Evolutionary conservation across 2,888 invertebrate genomes (phyloP).

Genomic region (Patella depressa): DNA sequence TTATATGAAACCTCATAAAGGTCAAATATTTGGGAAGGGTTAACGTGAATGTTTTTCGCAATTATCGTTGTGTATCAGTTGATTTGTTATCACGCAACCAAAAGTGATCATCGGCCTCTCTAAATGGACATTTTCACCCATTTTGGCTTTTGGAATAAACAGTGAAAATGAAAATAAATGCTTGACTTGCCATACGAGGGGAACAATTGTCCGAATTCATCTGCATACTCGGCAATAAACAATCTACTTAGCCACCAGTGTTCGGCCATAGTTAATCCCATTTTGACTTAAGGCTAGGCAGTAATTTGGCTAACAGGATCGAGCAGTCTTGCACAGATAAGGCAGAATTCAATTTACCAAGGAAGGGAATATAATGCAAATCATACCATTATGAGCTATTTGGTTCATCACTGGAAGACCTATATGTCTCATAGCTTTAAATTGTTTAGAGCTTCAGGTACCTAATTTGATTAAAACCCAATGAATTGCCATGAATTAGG

Average conservation of each 20-base stretch:
- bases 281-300: conserved; percentile 17
- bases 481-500: conserved; percentile 6
- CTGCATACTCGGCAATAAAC: conserved; percentile 11
- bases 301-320: conserved; percentile 26
- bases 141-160: background rate
- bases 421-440: background rate
- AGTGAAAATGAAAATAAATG: conserved; percentile 3
- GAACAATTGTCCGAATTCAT: background rate
- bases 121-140: conserved; percentile 1
- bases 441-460: conserved; percentile 1
- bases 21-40: background rate
- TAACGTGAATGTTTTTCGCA: background rate
- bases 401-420: conserved; percentile 18
- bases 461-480: conserved; percentile 2
- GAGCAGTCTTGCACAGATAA: conserved; percentile 19
- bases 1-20: conserved; percentile 8
- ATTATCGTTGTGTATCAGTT: too few relatives aligned
- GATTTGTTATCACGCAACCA: too few relatives aligned
- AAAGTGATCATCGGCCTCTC: too few relatives aligned
- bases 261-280: conserved; percentile 22
- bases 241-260: conserved; percentile 26
- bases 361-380: conserved; percentile 24
- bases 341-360: conserved; percentile 25
- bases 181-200: background rate
- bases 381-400: conserved; percentile 23